These are phyloP conservation scores for Kryptopterus vitreolus DNA, from an alignment of 2,797 vertebrate genomes.

Conservation along the genomic window DNA sequence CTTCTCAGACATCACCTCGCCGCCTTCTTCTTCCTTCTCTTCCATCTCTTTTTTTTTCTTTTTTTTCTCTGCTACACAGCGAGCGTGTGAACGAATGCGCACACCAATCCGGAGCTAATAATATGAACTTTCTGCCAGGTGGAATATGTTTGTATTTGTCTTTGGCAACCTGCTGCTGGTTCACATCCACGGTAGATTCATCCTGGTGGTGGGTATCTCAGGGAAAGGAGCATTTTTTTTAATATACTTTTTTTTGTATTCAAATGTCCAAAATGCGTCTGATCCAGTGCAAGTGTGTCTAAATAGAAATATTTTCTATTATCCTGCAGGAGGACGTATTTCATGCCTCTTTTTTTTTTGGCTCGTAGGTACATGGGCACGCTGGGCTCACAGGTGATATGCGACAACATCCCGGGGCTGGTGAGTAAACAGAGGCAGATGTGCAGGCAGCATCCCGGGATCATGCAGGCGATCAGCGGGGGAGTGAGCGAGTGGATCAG, in stretches of 20 bases:
- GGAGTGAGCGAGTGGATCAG: conserved; percentile 90
- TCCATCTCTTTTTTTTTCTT: not conserved
- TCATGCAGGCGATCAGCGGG: conserved; percentile 88
- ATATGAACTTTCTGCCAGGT: conserved; percentile 88
- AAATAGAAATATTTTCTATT: no score
- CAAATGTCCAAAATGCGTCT: no score
- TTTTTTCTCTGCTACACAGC: conserved; percentile 48
- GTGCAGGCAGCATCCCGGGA: conserved; percentile 86
- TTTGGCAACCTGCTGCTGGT: conserved; percentile 81
- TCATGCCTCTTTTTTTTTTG: conserved; percentile 1
- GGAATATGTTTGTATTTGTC: conserved; percentile 86
- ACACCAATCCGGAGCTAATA: conserved; percentile 68
- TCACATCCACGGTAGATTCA: conserved; percentile 81
- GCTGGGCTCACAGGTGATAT: conserved; percentile 91
- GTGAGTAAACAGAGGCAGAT: conserved; percentile 92
- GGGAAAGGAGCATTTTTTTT: not conserved
- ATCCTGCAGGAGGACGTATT: no score
- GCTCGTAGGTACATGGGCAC: conserved; percentile 92
- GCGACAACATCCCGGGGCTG: conserved; percentile 93
- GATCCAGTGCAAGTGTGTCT: no score
- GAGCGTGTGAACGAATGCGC: conserved; percentile 64
- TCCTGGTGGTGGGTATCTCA: conserved; percentile 90
- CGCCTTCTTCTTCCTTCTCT: not conserved
- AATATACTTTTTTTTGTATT: not conserved
- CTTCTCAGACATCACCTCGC: not conserved